Evolutionary conservation across 1,140 invertebrate species (phyloP).

Genomic region (Limonius californicus): DNA sequence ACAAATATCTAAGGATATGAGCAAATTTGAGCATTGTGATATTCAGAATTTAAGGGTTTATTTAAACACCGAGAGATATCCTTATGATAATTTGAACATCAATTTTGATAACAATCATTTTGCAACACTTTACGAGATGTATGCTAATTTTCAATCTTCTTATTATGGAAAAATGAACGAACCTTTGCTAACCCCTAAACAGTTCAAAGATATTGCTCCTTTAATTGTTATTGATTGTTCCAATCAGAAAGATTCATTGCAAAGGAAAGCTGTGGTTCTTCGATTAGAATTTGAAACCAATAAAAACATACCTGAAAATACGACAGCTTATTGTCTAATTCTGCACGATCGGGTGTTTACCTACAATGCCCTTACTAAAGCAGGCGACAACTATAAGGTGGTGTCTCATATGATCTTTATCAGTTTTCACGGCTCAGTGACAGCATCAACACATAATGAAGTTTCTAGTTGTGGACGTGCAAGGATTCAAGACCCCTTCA

Average conservation of each 20-base stretch:
- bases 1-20: constrained; percentile 11
- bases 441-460: too few species aligned
- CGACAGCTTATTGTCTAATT: constrained; percentile 35
- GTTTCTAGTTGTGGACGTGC: background rate
- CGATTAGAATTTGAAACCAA: constrained; percentile 34
- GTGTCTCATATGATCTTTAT: background rate
- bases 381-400: background rate
- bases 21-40: constrained; percentile 19
- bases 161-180: constrained; percentile 26
- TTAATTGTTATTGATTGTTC: constrained; percentile 35
- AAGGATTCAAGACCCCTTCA: background rate
- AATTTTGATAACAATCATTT: constrained; percentile 6
- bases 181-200: constrained; percentile 19
- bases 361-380: constrained; percentile 20
- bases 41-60: constrained; percentile 13
- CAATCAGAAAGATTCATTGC: constrained; percentile 32
- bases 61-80: constrained; percentile 16
- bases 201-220: constrained; percentile 22
- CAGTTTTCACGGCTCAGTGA: background rate
- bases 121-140: constrained; percentile 34
- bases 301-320: constrained; percentile 24
- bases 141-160: constrained; percentile 31
- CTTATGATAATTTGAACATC: constrained; percentile 19
- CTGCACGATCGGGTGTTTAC: constrained; percentile 33
- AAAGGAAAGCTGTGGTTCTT: constrained; percentile 32